Base-by-base conservation (phyloP, 2,888 invertebrate species). In the Dynastes maya region DNA sequence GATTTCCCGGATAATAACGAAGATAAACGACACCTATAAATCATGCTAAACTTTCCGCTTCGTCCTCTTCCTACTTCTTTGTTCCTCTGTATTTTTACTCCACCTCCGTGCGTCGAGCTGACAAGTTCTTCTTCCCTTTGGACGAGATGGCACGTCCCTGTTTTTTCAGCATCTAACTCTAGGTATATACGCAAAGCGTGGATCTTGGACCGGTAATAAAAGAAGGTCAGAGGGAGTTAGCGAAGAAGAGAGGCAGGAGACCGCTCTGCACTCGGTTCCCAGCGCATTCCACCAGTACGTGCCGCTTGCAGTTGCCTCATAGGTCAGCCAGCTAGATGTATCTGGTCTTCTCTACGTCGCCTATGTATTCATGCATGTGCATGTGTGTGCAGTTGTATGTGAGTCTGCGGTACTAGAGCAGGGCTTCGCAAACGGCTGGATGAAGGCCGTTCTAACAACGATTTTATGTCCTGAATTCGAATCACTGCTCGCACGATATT, bases 261-360 rank as follows among this genome's bases (percentile, higher is more conserved):
- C 65, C 37, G 76, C 65, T 76, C 76, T 53, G 76, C 55, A 76
- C 65, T 76, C 79, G 81, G 80, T 80, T 82, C 82, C 82, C 82
- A 82, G 82, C 80, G 81, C 81, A 81, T 82, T 82, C 82, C 78
- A 79, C 72, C 72, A 61, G 78, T 81, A 81, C 80, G 81, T 81
- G 80, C 80, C 79, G 74, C 74, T 76, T 71, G 71, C 74, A 61
- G 81, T 81, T 81, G 81, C 81, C 72, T 81, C 81, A 81, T 81
- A 81, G 81, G 81, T 81, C 81, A 81, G 68, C 79, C 78, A 70
- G 67, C 77, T 79, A 65, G 79, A 81, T 81, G 80, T 81, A 81
- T 81, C 81, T 81, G 65, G 72, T 72, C 72, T 72, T 72, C 72
- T 58, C 58, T 58, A 9, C 32, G 16, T n/a, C 16, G 37, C 40